These are phyloP conservation scores for Heterocephalus glaber DNA, from an alignment of 2,113 vertebrate genomes.

Conservation along the genomic window DNA sequence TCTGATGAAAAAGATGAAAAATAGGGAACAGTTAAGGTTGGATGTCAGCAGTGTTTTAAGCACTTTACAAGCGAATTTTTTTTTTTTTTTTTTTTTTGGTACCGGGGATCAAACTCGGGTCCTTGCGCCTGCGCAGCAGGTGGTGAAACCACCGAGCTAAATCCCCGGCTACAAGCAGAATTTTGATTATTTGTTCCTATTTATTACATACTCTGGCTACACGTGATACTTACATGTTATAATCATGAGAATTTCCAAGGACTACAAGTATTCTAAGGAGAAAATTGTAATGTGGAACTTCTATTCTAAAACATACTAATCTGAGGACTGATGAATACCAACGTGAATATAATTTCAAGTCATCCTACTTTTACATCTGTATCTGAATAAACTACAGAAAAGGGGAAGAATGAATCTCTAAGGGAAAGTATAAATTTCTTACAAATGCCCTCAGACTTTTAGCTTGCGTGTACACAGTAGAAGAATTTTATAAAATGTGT, in stretches of 20 bases:
- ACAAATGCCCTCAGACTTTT: not conserved
- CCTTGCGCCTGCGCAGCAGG: too few relatives aligned
- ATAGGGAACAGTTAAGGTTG: not conserved
- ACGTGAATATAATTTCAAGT: not conserved
- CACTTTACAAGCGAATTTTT: not conserved
- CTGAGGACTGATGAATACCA: not conserved
- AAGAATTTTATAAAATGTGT: not conserved
- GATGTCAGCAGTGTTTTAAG: not conserved
- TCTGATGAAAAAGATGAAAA: not conserved
- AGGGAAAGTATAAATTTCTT: not conserved
- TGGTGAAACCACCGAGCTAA: too few relatives aligned
- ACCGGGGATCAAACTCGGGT: too few relatives aligned
- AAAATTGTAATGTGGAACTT: not conserved
- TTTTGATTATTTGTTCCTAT: not conserved
- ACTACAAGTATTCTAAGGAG: not conserved
- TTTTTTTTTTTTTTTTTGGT: too few relatives aligned
- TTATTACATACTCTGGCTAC: not conserved
- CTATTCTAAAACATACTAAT: not conserved
- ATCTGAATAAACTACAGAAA: not conserved
- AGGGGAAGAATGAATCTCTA: not conserved
- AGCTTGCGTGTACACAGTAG: not conserved
- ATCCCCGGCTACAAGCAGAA: too few relatives aligned
- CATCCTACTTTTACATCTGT: not conserved
- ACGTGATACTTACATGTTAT: not conserved
- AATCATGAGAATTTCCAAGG: too few relatives aligned